A percentile compares a stretch with the other conserved stretches of the same genome.
These are phyloP conservation scores for Lindbergichthys nudifrons DNA, from an alignment of 2,797 vertebrate species.

Conservation along the genomic window DNA sequence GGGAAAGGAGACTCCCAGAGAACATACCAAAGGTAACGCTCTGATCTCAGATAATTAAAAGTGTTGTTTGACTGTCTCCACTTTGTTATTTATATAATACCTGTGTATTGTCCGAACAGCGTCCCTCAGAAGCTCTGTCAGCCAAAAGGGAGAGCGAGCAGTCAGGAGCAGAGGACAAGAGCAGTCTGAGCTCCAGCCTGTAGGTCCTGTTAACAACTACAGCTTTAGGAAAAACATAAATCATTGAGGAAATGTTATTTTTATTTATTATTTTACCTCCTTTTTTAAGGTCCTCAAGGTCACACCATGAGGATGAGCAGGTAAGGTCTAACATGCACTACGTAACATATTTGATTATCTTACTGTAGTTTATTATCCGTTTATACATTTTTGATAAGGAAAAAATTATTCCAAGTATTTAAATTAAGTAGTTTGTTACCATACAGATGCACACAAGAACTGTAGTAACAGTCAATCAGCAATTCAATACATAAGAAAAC, in stretches of 20 bases:
- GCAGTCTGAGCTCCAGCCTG: conserved; percentile 82
- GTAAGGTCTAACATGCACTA: conserved; percentile 52
- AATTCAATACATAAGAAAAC: neutral
- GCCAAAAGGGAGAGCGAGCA: conserved; percentile 80
- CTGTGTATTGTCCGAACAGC: conserved; percentile 10
- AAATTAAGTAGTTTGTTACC: neutral
- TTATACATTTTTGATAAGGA: neutral
- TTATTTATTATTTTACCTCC: neutral
- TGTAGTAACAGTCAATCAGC: neutral
- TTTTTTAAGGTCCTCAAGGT: conserved; percentile 75
- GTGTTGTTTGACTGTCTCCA: neutral
- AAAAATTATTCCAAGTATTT: neutral
- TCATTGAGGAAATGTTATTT: neutral
- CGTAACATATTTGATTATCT: neutral
- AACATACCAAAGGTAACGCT: conserved; percentile 54
- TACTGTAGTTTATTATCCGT: neutral
- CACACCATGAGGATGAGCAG: conserved; percentile 79
- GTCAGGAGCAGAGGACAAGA: conserved; percentile 75
- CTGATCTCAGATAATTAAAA: neutral
- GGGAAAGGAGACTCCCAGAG: conserved; percentile 58
- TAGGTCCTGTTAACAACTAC: conserved; percentile 61
- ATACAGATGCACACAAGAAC: neutral
- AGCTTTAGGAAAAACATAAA: neutral
- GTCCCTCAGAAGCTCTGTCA: conserved; percentile 67
- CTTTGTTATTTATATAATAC: neutral